phyloP scores from a whole-genome alignment of 2,113 vertebrate species.

The Astur gentilis region DNA sequence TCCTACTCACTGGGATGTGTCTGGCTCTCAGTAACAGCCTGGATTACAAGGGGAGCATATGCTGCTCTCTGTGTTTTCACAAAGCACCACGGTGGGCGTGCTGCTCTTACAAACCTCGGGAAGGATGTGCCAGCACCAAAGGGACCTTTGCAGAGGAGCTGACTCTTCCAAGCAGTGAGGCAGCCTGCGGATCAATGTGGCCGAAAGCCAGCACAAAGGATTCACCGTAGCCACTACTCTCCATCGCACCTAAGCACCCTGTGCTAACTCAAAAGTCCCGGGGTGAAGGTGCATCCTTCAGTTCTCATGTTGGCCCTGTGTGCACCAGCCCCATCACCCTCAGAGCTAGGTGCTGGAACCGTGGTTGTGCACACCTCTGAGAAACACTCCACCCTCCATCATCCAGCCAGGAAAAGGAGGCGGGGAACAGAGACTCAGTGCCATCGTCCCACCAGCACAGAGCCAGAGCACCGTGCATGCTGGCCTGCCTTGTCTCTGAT shows the following conservation, averaged over 20 bases:
- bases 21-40: background rate
- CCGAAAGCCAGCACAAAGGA: background rate
- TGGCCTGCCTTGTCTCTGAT: background rate
- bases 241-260: accelerated
- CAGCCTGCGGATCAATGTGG: background rate
- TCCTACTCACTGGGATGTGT: background rate
- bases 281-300: background rate
- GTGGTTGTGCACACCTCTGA: background rate
- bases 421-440: background rate
- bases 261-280: background rate
- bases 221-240: accelerated
- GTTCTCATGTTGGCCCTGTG: accelerated
- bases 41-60: accelerated
- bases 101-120: accelerated
- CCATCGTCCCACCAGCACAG: accelerated
- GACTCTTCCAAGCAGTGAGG: background rate
- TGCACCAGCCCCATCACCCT: background rate
- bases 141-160: background rate
- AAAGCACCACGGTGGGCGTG: accelerated
- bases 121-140: background rate
- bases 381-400: background rate
- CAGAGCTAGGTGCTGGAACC: background rate
- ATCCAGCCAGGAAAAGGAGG: background rate
- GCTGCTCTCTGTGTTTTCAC: background rate
- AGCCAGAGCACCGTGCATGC: background rate